Base-by-base conservation (phyloP, 2,888 invertebrate genomes). In the Pherbina coryleti region DNA sequence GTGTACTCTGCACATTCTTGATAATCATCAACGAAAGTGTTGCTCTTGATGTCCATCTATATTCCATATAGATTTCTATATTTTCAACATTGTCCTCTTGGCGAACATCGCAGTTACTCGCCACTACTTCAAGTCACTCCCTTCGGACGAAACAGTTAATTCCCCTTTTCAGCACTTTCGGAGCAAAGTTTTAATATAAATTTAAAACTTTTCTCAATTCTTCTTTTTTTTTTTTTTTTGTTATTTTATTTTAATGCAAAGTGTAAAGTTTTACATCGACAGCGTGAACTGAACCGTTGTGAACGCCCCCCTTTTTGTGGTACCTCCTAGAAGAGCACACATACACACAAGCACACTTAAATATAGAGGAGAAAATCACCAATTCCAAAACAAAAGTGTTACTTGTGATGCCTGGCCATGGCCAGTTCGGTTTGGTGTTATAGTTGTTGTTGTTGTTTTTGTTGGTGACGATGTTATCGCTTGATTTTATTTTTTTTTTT, bases 201-300 rank as follows among this genome's bases (percentile, higher is more conserved):
- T 89, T 89, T 87, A 86, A 88, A 88, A 89, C 84, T 88, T 88
- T 89, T 85, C 83, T 82, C 84, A 85, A n/a, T n/a, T n/a, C n/a
- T n/a, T n/a, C n/a, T 86, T 84, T 86, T 85, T 86, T 83, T 79
- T 74, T 37, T 44, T 44, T 44, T 88, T 89, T 88, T 85, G 83
- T 82, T 84, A 85, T 86, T 85, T 86, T 85, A 86, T 83, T 79
- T 75, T 81, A 76, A 82, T 84, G 84, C 85, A 86, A 86, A 86
- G 85, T 84, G 83, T 82, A 87, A 87, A 86, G 84, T 85, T 83
- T 78, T 80, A 69, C 78, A 79, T 81, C 85, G 82, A 84, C 86
- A 85, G 83, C 82, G 83, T 83, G 83, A 84, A 84, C 81, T 76
- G 75, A 55, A 75, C 51, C 66, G 66, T 34, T 28, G 51, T 44